Conservation (phyloP, 2,888 invertebrate species). For the Euphydryas editha region DNA sequence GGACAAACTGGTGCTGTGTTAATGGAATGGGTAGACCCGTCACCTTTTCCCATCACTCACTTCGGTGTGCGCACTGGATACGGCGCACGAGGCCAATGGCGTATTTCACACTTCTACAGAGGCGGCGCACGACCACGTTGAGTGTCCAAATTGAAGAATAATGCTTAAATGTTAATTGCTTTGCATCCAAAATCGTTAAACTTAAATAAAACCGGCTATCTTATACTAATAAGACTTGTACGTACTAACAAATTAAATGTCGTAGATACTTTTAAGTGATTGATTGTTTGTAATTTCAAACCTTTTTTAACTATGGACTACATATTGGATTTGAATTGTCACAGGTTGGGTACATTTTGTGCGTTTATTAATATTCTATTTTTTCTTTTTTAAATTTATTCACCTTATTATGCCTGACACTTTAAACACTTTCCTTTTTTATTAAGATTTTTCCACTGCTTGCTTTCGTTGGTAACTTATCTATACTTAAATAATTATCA, state of each 20-base stretch:
- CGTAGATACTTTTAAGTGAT: slow-evolving; percentile 36
- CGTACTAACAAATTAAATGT: slow-evolving; percentile 42
- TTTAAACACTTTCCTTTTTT: neutral
- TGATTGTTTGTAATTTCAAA: slow-evolving; percentile 44
- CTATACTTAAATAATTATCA: neutral
- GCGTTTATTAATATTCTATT: slow-evolving; percentile 36
- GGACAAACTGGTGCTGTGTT: slow-evolving; percentile 76
- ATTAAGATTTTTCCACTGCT: neutral
- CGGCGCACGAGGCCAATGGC: slow-evolving; percentile 87
- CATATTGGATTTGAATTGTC: slow-evolving; percentile 54
- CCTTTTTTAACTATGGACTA: slow-evolving; percentile 40
- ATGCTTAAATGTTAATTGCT: slow-evolving; percentile 69
- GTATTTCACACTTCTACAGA: slow-evolving; percentile 70
- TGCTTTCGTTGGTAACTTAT: neutral
- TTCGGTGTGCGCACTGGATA: slow-evolving; percentile 86
- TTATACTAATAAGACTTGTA: slow-evolving; percentile 40
- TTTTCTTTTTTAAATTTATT: too few species aligned
- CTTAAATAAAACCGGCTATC: slow-evolving; percentile 39
- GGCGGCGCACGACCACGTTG: slow-evolving; percentile 64
- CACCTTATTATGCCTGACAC: neutral
- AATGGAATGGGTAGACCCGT: slow-evolving; percentile 85
- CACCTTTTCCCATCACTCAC: slow-evolving; percentile 84
- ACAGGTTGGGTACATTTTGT: slow-evolving; percentile 82
- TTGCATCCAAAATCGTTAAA: slow-evolving; percentile 31
- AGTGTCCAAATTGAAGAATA: slow-evolving; percentile 57